Evolutionary conservation across 2,888 invertebrate species (phyloP).

Genomic region (Pollenia amentaria): DNA sequence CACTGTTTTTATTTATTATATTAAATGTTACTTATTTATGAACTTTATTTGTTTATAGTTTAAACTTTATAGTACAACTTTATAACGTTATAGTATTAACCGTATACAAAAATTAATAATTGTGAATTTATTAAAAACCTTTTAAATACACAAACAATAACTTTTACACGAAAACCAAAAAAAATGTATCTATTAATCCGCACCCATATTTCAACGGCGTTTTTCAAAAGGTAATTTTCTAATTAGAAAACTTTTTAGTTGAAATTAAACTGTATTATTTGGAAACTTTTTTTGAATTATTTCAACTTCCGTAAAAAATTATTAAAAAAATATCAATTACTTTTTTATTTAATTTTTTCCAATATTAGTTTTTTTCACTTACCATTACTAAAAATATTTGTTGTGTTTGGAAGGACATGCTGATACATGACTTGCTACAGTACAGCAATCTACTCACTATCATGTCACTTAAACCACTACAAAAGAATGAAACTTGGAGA

Average conservation of each 20-base stretch:
- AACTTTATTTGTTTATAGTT: conserved; percentile 21
- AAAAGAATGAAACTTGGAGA: conserved; percentile 83
- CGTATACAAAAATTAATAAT: too few relatives aligned
- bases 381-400: conserved; percentile 84
- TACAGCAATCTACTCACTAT: conserved; percentile 84
- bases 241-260: conserved; percentile 3
- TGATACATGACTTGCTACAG: conserved; percentile 85
- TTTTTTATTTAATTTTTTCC: conserved; percentile 28
- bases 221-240: conserved; percentile 31
- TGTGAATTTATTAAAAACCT: not conserved
- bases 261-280: conserved; percentile 26
- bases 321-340: not conserved
- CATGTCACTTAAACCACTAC: conserved; percentile 85
- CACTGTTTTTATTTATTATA: not conserved
- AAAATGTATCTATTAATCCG: conserved; percentile 75
- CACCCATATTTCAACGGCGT: conserved; percentile 71
- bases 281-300: not conserved
- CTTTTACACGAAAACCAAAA: conserved; percentile 24
- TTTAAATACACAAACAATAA: conserved; percentile 2
- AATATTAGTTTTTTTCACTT: conserved; percentile 77
- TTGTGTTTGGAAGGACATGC: conserved; percentile 85
- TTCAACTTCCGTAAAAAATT: conserved; percentile 10
- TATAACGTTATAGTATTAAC: too few relatives aligned
- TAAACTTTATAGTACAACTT: too few relatives aligned
- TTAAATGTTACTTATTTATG: conserved; percentile 14